Evolutionary conservation across 1,140 invertebrate genomes (phyloP).

Genomic region (Pseudomyrmex sp.): DNA sequence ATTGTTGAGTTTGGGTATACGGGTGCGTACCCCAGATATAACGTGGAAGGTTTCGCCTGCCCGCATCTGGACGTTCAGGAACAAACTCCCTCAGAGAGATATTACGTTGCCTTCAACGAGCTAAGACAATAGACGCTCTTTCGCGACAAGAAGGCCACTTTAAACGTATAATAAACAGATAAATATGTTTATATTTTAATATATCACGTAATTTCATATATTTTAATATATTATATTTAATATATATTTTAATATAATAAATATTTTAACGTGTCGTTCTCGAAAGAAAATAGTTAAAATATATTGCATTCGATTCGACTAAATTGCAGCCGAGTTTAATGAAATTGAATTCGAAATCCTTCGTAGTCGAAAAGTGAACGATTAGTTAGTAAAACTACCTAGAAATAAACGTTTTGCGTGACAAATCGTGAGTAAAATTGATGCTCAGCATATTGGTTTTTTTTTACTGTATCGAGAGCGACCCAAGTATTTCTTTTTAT

Average conservation of each 20-base stretch:
- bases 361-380: background rate
- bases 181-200: background rate
- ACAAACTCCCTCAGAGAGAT: constrained; percentile 73
- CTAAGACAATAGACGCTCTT: constrained; percentile 78
- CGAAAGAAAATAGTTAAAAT: too few species aligned
- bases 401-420: background rate
- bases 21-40: constrained; percentile 52
- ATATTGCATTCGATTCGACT: too few species aligned
- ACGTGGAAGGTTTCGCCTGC: constrained; percentile 62
- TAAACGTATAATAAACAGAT: background rate
- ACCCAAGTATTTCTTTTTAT: too few species aligned
- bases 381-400: background rate
- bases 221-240: too few species aligned
- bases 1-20: constrained; percentile 50
- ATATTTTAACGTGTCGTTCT: too few species aligned
- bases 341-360: background rate
- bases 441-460: background rate
- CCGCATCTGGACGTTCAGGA: constrained; percentile 78
- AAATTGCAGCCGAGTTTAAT: too few species aligned
- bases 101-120: constrained; percentile 77
- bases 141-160: constrained; percentile 42
- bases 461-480: too few species aligned
- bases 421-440: background rate
- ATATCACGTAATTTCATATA: too few species aligned
- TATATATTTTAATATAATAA: too few species aligned